phyloP scores from a whole-genome alignment of 2,888 invertebrate species.

The Neelides folsomi region DNA sequence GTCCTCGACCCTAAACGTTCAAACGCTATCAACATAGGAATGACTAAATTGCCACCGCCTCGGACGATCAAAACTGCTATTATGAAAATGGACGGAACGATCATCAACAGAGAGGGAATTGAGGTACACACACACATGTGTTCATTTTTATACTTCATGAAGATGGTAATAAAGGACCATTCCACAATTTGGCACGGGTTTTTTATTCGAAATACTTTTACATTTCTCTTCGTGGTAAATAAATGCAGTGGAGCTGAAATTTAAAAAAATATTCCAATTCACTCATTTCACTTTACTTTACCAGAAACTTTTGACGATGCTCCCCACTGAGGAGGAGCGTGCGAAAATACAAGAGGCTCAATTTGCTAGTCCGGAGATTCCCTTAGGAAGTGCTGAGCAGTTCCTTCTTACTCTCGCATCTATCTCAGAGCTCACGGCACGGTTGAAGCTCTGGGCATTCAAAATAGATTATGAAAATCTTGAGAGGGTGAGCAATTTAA shows the following conservation, averaged over 20 bases:
- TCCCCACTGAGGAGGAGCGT: constrained; percentile 92
- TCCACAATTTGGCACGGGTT: too few relatives aligned
- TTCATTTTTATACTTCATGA: neutral
- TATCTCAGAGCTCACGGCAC: constrained; percentile 83
- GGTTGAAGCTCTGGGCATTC: constrained; percentile 94
- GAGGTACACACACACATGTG: constrained; percentile 45
- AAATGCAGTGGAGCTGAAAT: too few relatives aligned
- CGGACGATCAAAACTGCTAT: constrained; percentile 97
- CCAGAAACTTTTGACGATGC: constrained; percentile 85
- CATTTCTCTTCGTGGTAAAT: too few relatives aligned
- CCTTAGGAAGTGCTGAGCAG: constrained; percentile 92
- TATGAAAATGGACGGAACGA: constrained; percentile 96
- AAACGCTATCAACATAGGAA: constrained; percentile 97
- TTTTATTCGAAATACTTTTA: too few relatives aligned
- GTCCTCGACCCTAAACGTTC: constrained; percentile 94
- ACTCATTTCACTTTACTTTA: neutral
- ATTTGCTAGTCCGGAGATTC: constrained; percentile 75
- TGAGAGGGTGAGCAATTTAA: constrained; percentile 54
- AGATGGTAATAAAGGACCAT: too few relatives aligned
- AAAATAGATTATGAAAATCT: constrained; percentile 95
- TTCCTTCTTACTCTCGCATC: constrained; percentile 92
- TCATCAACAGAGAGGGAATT: constrained; percentile 94
- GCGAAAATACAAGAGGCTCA: constrained; percentile 94
- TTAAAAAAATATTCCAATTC: too few relatives aligned
- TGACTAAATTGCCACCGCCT: constrained; percentile 96